These are phyloP conservation scores for Drosophila pegasa DNA, from an alignment of 2,888 invertebrate genomes.

Conservation along the genomic window DNA sequence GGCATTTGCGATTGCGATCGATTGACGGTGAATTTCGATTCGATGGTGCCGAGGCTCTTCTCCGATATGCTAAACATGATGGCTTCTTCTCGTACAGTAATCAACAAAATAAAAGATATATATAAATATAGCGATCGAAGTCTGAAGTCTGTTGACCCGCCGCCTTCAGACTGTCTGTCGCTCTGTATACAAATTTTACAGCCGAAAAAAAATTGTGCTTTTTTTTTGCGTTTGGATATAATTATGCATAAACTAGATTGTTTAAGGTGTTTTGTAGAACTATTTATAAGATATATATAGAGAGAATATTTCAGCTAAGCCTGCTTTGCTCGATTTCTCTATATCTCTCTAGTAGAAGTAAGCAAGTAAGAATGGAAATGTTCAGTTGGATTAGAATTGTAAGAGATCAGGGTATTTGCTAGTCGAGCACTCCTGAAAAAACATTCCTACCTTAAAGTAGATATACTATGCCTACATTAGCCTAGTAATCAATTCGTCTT, in stretches of 20 bases:
- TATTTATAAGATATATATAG: not conserved
- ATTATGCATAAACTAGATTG: not conserved
- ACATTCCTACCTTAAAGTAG: too few relatives aligned
- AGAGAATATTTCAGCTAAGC: conserved; percentile 2
- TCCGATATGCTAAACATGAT: conserved; percentile 32
- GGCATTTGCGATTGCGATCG: not conserved
- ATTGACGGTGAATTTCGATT: not conserved
- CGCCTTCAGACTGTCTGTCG: not conserved
- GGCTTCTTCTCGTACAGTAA: not conserved
- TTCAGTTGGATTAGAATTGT: too few relatives aligned
- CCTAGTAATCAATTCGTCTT: too few relatives aligned
- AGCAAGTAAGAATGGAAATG: not conserved
- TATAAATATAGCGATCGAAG: not conserved
- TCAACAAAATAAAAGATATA: not conserved
- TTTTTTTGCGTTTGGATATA: conserved; percentile 1
- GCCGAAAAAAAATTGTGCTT: conserved; percentile 6
- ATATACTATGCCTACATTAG: too few relatives aligned
- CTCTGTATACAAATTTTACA: conserved; percentile 1
- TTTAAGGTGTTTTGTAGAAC: not conserved
- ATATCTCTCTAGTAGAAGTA: not conserved
- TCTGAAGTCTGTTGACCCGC: not conserved
- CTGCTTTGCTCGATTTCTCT: too few relatives aligned
- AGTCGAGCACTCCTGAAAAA: too few relatives aligned
- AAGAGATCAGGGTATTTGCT: too few relatives aligned
- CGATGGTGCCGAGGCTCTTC: conserved; percentile 1